Percentiles rank a stretch among this genome's conserved stretches.
Conservation (phyloP, 2,113 vertebrate genomes). For the Pithys albifrons region DNA sequence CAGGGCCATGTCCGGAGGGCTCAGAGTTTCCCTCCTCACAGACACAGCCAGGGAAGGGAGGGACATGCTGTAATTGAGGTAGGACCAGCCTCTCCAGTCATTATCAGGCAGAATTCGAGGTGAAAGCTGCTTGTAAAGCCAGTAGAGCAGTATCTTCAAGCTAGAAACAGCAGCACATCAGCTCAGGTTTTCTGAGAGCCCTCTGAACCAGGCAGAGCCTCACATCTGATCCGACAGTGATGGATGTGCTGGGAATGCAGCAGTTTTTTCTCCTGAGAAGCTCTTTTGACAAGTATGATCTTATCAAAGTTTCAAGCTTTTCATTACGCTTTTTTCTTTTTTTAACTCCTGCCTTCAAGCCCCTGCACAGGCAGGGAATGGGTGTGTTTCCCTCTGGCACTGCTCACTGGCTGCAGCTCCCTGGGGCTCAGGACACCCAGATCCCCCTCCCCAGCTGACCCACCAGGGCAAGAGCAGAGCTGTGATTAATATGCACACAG, state of each 20-base stretch:
- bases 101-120: neutral
- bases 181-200: neutral
- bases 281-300: conserved; percentile 56
- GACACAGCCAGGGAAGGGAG: neutral
- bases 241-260: neutral
- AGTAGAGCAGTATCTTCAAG: neutral
- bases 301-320: conserved; percentile 60
- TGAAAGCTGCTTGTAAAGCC: neutral
- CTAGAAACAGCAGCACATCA: neutral
- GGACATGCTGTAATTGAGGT: neutral
- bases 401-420: neutral
- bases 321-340: neutral
- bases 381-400: neutral
- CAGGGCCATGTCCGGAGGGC: fast-evolving
- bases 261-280: neutral
- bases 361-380: neutral
- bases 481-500: fast-evolving
- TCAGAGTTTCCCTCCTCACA: neutral
- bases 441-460: neutral
- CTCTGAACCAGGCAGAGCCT: conserved; percentile 15
- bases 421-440: neutral
- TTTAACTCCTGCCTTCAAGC: neutral
- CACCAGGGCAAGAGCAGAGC: neutral
- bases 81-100: neutral
- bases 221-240: conserved; percentile 13